Evolutionary conservation across 2,113 vertebrate species (phyloP).

Genomic region (Lampris incognitus): DNA sequence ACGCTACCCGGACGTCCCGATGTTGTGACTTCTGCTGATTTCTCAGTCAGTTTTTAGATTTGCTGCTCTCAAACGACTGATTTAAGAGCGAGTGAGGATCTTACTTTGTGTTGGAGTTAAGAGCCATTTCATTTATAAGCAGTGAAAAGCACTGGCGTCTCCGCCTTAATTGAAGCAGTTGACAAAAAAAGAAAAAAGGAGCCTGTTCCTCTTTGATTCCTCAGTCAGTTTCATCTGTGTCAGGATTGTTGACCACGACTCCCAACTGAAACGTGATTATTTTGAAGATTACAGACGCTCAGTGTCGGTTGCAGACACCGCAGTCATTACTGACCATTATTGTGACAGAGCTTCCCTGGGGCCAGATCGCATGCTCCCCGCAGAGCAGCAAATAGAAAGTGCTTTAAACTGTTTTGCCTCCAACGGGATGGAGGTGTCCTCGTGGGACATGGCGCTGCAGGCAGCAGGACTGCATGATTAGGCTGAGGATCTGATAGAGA

Average conservation of each 20-base stretch:
- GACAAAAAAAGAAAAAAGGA: no score
- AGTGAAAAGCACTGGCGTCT: no score
- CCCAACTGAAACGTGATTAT: constrained; percentile 28
- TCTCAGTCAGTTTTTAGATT: no score
- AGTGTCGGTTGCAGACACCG: constrained; percentile 9
- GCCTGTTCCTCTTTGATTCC: no score
- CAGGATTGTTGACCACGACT: neutral
- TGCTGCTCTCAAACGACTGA: no score
- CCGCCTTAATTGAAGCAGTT: no score
- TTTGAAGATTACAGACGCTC: constrained; percentile 40
- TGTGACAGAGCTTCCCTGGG: constrained; percentile 32
- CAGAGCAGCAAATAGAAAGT: constrained; percentile 51
- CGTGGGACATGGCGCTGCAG: constrained; percentile 40
- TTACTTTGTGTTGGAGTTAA: no score
- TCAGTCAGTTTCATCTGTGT: no score
- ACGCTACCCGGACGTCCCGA: no score
- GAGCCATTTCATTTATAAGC: no score
- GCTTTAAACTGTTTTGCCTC: constrained; percentile 58
- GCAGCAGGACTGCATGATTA: constrained; percentile 58
- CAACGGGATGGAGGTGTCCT: constrained; percentile 39
- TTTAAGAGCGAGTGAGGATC: no score
- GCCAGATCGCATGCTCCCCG: constrained; percentile 39
- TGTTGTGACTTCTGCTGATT: no score
- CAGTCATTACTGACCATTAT: constrained; percentile 52
- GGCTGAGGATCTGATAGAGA: constrained; percentile 65